phyloP scores from a whole-genome alignment of 2,888 invertebrate species.

The Melipona beecheii region DNA sequence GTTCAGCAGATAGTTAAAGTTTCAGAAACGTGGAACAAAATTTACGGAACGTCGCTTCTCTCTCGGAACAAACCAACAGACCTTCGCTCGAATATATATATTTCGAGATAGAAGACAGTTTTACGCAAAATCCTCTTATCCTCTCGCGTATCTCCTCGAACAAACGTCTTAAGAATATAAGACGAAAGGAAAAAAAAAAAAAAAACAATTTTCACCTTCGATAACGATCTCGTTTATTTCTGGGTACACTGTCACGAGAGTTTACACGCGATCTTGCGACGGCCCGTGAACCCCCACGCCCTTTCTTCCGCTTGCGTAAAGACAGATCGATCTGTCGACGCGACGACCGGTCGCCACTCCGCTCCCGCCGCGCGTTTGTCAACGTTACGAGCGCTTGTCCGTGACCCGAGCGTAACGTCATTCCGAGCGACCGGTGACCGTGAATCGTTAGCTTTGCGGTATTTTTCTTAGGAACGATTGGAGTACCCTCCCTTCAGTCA shows the following conservation, averaged over 20 bases:
- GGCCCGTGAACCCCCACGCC: conserved; percentile 26
- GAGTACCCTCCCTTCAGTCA: conserved; percentile 90
- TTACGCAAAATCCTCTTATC: neutral
- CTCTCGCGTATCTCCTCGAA: neutral
- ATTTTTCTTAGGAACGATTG: conserved; percentile 81
- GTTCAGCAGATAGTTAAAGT: neutral
- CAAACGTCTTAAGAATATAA: neutral
- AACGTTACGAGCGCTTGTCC: neutral
- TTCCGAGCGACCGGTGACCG: conserved; percentile 22
- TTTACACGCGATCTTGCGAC: conserved; percentile 29
- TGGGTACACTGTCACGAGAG: neutral
- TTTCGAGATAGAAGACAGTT: too few species aligned
- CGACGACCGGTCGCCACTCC: neutral
- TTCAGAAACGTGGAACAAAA: too few species aligned
- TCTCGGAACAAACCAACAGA: too few species aligned
- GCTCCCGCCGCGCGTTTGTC: too few species aligned
- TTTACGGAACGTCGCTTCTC: too few species aligned
- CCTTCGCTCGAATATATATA: too few species aligned
- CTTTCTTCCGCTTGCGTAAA: conserved; percentile 6
- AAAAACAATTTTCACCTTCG: conserved; percentile 5
- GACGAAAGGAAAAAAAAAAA: too few species aligned
- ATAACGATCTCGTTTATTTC: conserved; percentile 8
- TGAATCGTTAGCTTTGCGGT: conserved; percentile 5
- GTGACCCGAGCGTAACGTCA: conserved; percentile 10
- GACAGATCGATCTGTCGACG: neutral